Evolutionary conservation across 1,140 invertebrate species (phyloP).

Genomic region (Araneus ventricosus): DNA sequence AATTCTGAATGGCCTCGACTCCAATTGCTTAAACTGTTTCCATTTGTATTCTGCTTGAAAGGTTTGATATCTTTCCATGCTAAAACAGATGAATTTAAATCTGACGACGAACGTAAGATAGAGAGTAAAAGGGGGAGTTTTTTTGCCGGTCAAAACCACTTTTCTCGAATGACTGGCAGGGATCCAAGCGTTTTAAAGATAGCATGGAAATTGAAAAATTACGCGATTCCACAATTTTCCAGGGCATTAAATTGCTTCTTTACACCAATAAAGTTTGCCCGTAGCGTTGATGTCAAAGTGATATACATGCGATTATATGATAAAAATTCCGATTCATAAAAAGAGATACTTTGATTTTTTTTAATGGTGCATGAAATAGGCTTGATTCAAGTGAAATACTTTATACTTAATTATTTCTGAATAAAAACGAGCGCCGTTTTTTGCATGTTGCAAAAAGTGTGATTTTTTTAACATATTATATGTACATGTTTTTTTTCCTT

Average conservation of each 20-base stretch:
- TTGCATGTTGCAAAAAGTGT: too few relatives aligned
- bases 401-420: not conserved
- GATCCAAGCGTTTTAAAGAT: slow-evolving; percentile 21
- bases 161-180: slow-evolving; percentile 15
- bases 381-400: not conserved
- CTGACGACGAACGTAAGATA: slow-evolving; percentile 10
- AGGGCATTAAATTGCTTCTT: slow-evolving; percentile 28
- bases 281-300: not conserved
- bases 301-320: not conserved
- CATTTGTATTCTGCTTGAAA: slow-evolving; percentile 23
- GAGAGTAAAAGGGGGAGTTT: slow-evolving; percentile 10
- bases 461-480: too few relatives aligned
- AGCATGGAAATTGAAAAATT: slow-evolving; percentile 34
- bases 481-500: too few relatives aligned
- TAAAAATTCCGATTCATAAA: not conserved
- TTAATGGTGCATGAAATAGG: not conserved
- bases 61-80: slow-evolving; percentile 31
- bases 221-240: slow-evolving; percentile 24
- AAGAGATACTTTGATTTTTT: not conserved
- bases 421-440: too few relatives aligned
- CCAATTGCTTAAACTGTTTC: slow-evolving; percentile 10
- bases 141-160: not conserved
- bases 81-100: slow-evolving; percentile 38
- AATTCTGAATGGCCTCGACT: not conserved
- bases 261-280: slow-evolving; percentile 12